A percentile compares a stretch with the other conserved stretches of the same genome.
Evolutionary conservation across 2,797 vertebrate species (phyloP).

Genomic region (Lutjanus campechanus): DNA sequence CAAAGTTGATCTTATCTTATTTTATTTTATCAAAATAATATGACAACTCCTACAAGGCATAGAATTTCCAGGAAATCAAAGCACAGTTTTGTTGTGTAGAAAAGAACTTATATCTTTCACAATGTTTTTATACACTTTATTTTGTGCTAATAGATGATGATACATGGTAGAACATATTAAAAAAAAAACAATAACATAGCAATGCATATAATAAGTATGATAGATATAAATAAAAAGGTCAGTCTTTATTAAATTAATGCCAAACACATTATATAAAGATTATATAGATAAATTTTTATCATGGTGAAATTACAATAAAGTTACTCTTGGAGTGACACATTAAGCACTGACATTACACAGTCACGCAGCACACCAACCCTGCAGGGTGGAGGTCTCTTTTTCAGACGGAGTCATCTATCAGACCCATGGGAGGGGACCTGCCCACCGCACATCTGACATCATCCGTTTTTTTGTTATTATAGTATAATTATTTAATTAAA

Average conservation of each 20-base stretch:
- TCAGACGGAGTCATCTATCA: neutral
- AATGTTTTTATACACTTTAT: constrained; percentile 11
- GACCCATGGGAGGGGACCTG: too few relatives aligned
- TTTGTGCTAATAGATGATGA: neutral
- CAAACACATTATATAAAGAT: neutral
- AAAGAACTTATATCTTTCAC: neutral
- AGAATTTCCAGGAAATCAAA: neutral
- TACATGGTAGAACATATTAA: neutral
- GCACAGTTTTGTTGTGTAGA: neutral
- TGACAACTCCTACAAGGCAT: neutral
- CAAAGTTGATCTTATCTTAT: too few relatives aligned
- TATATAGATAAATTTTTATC: neutral
- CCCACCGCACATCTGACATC: neutral
- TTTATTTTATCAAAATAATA: neutral
- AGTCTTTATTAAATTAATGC: neutral
- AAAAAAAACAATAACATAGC: neutral
- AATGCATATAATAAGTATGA: neutral
- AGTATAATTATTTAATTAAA: neutral
- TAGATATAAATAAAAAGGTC: neutral
- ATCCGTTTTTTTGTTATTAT: neutral
- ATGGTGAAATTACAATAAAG: neutral
- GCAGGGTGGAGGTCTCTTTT: neutral
- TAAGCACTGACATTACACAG: neutral
- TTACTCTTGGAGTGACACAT: neutral
- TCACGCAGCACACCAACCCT: neutral